phyloP scores from a whole-genome alignment of 2,113 vertebrate species.

The Microtus oregoni region DNA sequence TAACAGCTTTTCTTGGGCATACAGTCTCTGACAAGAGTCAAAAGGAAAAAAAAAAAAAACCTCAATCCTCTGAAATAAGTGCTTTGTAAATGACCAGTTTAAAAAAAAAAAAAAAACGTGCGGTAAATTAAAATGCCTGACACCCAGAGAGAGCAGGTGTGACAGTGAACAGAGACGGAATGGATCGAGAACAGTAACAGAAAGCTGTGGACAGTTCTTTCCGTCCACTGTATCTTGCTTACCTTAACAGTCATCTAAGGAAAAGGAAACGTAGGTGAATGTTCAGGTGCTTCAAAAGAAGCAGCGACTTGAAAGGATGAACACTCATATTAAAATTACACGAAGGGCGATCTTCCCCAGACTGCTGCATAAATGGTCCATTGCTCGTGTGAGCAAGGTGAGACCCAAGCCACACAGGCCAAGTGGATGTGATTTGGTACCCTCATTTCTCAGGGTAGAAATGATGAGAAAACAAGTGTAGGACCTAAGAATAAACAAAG shows the following conservation, averaged over 20 bases:
- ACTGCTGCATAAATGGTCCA: not conserved
- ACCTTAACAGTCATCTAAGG: not conserved
- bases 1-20: not conserved
- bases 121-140: not conserved
- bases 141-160: not conserved
- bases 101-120: not conserved
- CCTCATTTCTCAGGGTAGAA: not conserved
- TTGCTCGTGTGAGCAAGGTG: not conserved
- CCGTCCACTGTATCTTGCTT: not conserved
- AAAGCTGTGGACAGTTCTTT: not conserved
- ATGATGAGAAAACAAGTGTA: not conserved
- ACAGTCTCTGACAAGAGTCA: not conserved
- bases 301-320: not conserved
- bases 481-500: not conserved
- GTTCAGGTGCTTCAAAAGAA: not conserved
- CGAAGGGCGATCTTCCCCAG: not conserved
- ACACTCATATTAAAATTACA: not conserved
- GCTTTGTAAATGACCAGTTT: not conserved
- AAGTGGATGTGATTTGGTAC: not conserved
- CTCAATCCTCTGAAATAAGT: not conserved
- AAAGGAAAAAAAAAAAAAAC: not conserved
- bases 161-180: not conserved
- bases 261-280: conserved; percentile 5
- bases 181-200: not conserved
- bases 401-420: not conserved